Evolutionary conservation across 2,113 vertebrate species (phyloP), one percentile per base, ranked within the genome.

Genomic region (Trinectes maculatus): DNA sequence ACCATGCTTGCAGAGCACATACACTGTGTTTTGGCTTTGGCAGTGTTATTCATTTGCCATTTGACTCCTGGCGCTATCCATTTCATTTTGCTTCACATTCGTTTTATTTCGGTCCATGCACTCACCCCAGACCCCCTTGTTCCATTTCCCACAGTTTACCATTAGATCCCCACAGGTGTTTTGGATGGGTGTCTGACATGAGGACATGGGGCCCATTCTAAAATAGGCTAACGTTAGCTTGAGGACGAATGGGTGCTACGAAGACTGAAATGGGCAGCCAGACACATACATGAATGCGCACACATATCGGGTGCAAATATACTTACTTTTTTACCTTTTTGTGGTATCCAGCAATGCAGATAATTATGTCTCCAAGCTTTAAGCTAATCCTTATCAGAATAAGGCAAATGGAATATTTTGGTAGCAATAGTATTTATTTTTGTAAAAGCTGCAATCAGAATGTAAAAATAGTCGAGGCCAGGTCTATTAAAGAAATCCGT

Each of bases 91-190:
- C 69, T 64, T 75, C 60, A 3, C 34, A 82, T 83, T 79, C 26
- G 19, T 72, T 87, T 86, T 63, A 79, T 85, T 79, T 82, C 52
- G 51, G 66, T 82, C 73, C 72, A 77, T 82, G 54, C 59, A 34
- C 60, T 74, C 66, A 46, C 56, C 52, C 60, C 42, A 61, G 56
- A 66, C 72, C 58, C 34, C 55, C 63, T 84, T 44, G 31, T 71
- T 77, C 68, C 80, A 70, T 57, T 49, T 53, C 61, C 55, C 28
- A 47, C 76, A 77, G 62, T 10, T 49, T 46, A 65, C 49, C 79
- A 73, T 83, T 64, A 77, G 70, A 62, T 52, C 80, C 67, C 80
- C 48, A 22, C 21, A 24, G 75, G 72, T 56, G 51, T 37, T 63
- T 75, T 81, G 65, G 71, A 65, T 64, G 40, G 36, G 39, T 67